phyloP scores from a whole-genome alignment of 2,888 invertebrate genomes.

The Panorpa germanica region DNA sequence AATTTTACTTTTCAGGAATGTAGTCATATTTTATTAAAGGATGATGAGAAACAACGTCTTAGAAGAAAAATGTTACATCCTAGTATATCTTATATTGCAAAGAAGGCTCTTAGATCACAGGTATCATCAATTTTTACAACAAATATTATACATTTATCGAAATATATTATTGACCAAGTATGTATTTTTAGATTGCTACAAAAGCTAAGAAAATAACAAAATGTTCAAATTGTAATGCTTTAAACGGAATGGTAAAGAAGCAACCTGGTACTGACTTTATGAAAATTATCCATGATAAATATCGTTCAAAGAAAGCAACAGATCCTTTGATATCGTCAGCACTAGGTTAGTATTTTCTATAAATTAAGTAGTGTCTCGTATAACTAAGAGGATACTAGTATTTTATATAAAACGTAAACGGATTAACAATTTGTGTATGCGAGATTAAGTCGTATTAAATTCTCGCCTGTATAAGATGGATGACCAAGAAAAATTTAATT shows the following conservation, averaged over 20 bases:
- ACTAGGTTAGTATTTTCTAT: conserved; percentile 7
- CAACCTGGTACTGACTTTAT: conserved; percentile 59
- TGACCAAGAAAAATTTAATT: too few species aligned
- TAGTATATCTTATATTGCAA: conserved; percentile 67
- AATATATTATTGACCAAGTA: conserved; percentile 26
- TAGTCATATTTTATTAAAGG: conserved; percentile 60
- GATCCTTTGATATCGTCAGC: conserved; percentile 37
- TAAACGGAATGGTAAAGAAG: conserved; percentile 89
- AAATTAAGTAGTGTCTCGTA: too few species aligned
- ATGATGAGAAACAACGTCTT: conserved; percentile 44
- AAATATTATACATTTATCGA: too few species aligned
- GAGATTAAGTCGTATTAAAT: too few species aligned
- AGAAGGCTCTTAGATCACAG: conserved; percentile 65
- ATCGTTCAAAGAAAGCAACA: conserved; percentile 50
- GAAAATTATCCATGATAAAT: conserved; percentile 86
- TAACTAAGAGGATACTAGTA: too few species aligned
- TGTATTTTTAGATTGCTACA: conserved; percentile 54
- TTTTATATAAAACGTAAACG: too few species aligned
- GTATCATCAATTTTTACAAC: not conserved
- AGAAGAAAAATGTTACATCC: conserved; percentile 59
- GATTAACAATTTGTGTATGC: too few species aligned
- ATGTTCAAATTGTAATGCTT: conserved; percentile 66
- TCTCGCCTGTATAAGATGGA: too few species aligned
- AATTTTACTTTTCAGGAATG: conserved; percentile 35
- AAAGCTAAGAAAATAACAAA: conserved; percentile 69